These are phyloP conservation scores for Hydrozoanthus gracilis DNA, from an alignment of 92 coral and sea anemone species.

Conservation along the genomic window DNA sequence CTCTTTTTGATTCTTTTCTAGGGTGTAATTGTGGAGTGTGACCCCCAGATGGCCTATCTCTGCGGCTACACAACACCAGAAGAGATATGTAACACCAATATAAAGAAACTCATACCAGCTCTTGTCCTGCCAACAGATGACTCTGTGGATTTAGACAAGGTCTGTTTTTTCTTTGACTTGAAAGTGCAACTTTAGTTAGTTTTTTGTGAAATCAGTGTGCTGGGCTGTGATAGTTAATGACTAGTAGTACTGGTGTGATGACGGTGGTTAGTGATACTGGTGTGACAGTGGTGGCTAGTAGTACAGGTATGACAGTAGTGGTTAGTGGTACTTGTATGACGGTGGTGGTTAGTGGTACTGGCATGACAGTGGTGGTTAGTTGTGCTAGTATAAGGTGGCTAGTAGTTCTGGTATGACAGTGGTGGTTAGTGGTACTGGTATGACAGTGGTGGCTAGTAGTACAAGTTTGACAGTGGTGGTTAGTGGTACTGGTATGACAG, in stretches of 20 bases:
- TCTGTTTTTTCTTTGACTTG: slow-evolving; percentile 9
- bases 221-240: too few species aligned
- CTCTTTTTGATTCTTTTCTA: slow-evolving; percentile 26
- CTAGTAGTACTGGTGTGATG: not conserved
- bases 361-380: not conserved
- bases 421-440: not conserved
- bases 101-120: slow-evolving; percentile 86
- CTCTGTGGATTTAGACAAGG: slow-evolving; percentile 65
- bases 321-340: not conserved
- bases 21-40: slow-evolving; percentile 91
- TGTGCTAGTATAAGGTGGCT: not conserved
- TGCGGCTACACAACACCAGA: slow-evolving; percentile 74
- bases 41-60: slow-evolving; percentile 78
- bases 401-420: not conserved
- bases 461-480: not conserved
- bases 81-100: slow-evolving; percentile 67
- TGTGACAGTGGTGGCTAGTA: not conserved
- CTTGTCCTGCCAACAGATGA: slow-evolving; percentile 73
- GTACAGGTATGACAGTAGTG: not conserved
- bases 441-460: not conserved
- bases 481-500: not conserved
- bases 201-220: too few species aligned
- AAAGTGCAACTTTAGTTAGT: too few species aligned
- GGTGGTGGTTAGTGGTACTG: not conserved
- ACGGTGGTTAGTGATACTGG: not conserved